phyloP scores from a whole-genome alignment of 1,140 invertebrate species.

The Penaeus indicus region DNA sequence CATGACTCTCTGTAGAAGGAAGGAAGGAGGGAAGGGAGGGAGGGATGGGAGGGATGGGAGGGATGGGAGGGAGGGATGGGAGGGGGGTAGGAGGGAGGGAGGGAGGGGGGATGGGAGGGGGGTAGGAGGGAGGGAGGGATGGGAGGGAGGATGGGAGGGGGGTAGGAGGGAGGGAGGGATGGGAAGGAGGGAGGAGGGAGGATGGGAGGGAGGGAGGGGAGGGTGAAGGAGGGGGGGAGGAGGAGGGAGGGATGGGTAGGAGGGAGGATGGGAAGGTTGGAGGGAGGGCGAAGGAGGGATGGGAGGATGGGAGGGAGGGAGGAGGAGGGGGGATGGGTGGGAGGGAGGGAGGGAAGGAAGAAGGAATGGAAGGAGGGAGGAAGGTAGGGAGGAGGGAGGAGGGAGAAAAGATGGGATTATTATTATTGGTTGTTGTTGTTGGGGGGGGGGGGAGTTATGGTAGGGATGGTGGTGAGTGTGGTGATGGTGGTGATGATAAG shows the following conservation, averaged over 20 bases:
- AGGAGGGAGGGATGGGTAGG: neutral
- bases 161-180: neutral
- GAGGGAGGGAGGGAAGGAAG: too few species aligned
- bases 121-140: neutral
- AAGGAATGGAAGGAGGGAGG: too few species aligned
- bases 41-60: neutral
- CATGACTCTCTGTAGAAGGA: constrained; percentile 25
- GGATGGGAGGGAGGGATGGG: neutral
- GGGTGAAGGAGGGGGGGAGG: too few species aligned
- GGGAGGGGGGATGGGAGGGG: too few species aligned
- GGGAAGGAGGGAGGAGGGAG: neutral
- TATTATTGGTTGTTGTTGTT: too few species aligned
- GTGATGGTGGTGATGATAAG: too few species aligned
- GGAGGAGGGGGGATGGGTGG: too few species aligned
- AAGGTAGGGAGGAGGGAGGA: too few species aligned
- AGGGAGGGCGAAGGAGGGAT: neutral
- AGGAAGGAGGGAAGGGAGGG: too few species aligned
- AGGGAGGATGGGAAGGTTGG: neutral
- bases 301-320: neutral
- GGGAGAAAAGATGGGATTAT: too few species aligned
- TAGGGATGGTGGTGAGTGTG: too few species aligned
- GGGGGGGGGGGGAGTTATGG: too few species aligned
- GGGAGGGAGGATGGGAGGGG: neutral
- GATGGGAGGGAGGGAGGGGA: neutral
- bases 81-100: neutral